Percentiles rank a stretch among this genome's conserved stretches.
Evolutionary conservation across 2,113 vertebrate species (phyloP).

Genomic region (Plestiodon gilberti): DNA sequence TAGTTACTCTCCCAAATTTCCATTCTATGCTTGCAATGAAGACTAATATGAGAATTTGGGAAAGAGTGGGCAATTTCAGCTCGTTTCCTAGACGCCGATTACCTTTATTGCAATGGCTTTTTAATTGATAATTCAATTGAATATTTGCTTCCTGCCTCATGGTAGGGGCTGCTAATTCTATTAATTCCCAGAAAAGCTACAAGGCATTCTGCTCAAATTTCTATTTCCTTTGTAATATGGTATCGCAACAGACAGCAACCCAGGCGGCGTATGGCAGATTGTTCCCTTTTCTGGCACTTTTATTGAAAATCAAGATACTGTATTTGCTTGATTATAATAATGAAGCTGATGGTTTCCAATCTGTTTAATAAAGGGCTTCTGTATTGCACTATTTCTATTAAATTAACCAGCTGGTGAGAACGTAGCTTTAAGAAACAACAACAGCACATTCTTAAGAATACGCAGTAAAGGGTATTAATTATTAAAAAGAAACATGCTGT

Average conservation of each 20-base stretch:
- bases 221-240: conserved; percentile 69
- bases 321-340: conserved; percentile 77
- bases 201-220: conserved; percentile 45
- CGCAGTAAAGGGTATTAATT: conserved; percentile 68
- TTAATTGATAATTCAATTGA: conserved; percentile 73
- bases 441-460: not conserved
- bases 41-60: conserved; percentile 66
- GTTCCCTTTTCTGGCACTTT: conserved; percentile 64
- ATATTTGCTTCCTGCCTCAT: conserved; percentile 61
- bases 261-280: conserved; percentile 68
- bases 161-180: conserved; percentile 65
- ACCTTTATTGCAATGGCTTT: conserved; percentile 68
- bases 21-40: conserved; percentile 68
- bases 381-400: conserved; percentile 79
- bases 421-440: conserved; percentile 34
- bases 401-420: conserved; percentile 79
- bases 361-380: conserved; percentile 81
- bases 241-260: conserved; percentile 70
- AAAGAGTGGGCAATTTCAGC: conserved; percentile 72
- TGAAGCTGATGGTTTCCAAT: conserved; percentile 79
- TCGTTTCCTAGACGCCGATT: conserved; percentile 64
- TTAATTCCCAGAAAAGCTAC: conserved; percentile 67
- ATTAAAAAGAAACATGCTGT: conserved; percentile 70
- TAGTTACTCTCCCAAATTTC: conserved; percentile 74
- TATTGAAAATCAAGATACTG: conserved; percentile 76